Conservation (phyloP, 2,113 vertebrate species). For the Phrynosoma blainvillii region DNA sequence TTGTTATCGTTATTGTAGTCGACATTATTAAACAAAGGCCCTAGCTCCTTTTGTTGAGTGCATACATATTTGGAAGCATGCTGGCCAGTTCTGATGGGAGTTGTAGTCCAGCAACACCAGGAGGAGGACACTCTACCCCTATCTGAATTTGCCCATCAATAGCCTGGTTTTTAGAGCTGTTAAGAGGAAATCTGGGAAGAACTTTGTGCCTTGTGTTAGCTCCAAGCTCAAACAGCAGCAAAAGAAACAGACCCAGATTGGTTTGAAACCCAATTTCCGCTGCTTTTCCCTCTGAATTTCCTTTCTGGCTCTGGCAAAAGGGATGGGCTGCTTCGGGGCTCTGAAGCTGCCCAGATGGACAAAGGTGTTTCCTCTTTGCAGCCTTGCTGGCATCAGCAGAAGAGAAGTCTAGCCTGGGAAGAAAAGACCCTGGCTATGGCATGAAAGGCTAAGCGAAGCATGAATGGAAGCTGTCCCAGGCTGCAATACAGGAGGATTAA, state of each 20-base stretch:
- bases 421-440: neutral
- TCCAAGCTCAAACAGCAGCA: neutral
- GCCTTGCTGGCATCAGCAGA: slow-evolving; percentile 4
- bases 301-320: neutral
- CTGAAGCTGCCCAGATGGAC: neutral
- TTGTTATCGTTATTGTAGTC: no score
- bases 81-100: no score
- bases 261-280: neutral
- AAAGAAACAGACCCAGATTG: neutral
- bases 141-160: no score
- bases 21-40: neutral
- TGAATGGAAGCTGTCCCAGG: neutral
- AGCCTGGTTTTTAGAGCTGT: no score
- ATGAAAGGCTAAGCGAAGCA: no score
- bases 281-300: neutral
- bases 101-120: no score
- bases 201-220: no score
- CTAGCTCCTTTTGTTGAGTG: neutral
- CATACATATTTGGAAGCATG: neutral
- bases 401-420: neutral
- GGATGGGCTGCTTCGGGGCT: neutral
- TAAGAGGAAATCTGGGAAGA: neutral
- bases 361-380: slow-evolving; percentile 4
- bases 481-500: no score
- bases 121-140: no score